These are phyloP conservation scores for Lutraria lutraria DNA, from an alignment of 2,888 invertebrate genomes.

Conservation along the genomic window DNA sequence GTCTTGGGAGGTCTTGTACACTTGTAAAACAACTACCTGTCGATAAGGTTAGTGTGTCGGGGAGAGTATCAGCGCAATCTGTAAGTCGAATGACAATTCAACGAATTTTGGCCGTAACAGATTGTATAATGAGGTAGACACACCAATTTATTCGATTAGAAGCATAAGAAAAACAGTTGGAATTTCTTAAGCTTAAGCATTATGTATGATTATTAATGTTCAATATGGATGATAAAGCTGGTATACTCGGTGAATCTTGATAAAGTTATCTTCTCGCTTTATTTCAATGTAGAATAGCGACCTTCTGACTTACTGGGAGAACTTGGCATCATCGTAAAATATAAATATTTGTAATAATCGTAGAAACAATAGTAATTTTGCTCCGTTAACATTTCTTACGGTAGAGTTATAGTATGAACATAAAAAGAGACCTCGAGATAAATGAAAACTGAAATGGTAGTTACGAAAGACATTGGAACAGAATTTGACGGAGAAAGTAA, in stretches of 20 bases:
- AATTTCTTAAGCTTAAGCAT: not conserved
- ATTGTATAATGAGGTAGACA: not conserved
- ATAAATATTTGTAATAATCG: not conserved
- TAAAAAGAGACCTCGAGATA: too few species aligned
- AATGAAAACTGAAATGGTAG: too few species aligned
- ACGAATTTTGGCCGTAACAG: not conserved
- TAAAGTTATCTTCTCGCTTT: not conserved
- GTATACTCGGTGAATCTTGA: too few species aligned
- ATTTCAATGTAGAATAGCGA: not conserved
- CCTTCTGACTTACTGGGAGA: not conserved
- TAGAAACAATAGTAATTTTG: not conserved
- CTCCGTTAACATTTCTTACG: too few species aligned
- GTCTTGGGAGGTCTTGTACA: slow-evolving; percentile 47
- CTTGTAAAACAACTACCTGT: slow-evolving; percentile 19
- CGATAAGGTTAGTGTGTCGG: not conserved
- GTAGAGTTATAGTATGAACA: too few species aligned
- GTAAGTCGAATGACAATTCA: slow-evolving; percentile 16
- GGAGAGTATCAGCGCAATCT: not conserved
- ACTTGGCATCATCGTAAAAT: not conserved
- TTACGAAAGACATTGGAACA: too few species aligned
- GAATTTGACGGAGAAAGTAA: too few species aligned
- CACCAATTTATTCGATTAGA: not conserved
- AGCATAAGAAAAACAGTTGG: not conserved
- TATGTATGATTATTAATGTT: not conserved
- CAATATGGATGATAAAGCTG: not conserved